Conservation (phyloP, 2,113 vertebrate genomes). For the Ictalurus furcatus region DNA sequence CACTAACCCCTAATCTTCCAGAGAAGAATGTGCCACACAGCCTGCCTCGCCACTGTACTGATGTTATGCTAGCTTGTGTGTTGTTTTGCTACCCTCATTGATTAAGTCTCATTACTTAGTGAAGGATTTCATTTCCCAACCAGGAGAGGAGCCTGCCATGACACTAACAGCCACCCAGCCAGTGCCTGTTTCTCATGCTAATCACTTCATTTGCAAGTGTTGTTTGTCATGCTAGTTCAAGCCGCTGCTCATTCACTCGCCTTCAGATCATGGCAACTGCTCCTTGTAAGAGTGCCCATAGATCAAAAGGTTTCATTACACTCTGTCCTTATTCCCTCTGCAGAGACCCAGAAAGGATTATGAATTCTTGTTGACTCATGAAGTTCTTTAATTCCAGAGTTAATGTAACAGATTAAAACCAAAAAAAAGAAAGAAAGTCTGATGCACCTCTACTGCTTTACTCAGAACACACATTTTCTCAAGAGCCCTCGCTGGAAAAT, state of each 20-base stretch:
- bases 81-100: conserved; percentile 36
- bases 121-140: conserved; percentile 41
- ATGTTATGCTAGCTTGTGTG: conserved; percentile 3
- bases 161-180: conserved; percentile 31
- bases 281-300: conserved; percentile 29
- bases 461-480: not conserved
- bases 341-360: conserved; percentile 13
- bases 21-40: not conserved
- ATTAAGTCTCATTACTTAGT: conserved; percentile 40
- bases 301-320: conserved; percentile 36
- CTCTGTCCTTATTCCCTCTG: not conserved
- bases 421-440: not conserved
- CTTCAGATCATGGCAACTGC: conserved; percentile 30
- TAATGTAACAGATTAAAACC: not conserved
- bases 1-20: not conserved
- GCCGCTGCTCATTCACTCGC: conserved; percentile 38
- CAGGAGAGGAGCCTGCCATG: conserved; percentile 17
- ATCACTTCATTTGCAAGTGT: conserved; percentile 55
- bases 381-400: conserved; percentile 21
- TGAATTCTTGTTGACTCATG: conserved; percentile 34
- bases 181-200: conserved; percentile 54
- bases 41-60: not conserved
- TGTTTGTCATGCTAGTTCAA: conserved; percentile 54
- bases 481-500: not conserved
- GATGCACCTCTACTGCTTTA: not conserved